These are phyloP conservation scores for Escarpia spicata DNA, from an alignment of 2,888 invertebrate species.

Conservation along the genomic window DNA sequence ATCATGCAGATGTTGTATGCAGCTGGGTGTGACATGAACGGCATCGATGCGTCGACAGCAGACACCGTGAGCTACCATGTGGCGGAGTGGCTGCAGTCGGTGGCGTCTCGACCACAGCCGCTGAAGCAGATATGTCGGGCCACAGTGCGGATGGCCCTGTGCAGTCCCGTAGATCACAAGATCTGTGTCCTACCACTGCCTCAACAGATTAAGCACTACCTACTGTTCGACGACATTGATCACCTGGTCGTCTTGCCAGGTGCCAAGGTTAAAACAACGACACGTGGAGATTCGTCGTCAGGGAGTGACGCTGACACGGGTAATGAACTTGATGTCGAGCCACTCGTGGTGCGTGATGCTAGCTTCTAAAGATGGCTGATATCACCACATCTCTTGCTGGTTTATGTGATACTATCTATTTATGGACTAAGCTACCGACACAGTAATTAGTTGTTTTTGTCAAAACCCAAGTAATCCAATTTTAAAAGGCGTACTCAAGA, in stretches of 20 bases:
- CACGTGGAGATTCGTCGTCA: neutral
- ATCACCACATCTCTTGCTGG: neutral
- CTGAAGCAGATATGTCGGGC: conserved; percentile 24
- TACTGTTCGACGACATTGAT: neutral
- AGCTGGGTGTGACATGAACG: conserved; percentile 36
- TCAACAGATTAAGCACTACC: neutral
- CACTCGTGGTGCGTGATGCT: neutral
- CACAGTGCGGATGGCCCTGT: neutral
- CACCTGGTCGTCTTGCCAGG: conserved; percentile 12
- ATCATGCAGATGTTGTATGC: conserved; percentile 39
- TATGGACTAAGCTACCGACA: neutral
- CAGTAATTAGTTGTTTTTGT: neutral
- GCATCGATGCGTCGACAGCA: conserved; percentile 30
- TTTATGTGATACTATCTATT: neutral
- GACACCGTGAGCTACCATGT: conserved; percentile 26
- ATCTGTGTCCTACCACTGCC: neutral
- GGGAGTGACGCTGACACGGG: neutral
- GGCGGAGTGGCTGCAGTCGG: conserved; percentile 32
- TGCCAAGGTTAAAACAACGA: neutral
- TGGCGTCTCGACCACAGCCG: conserved; percentile 28
- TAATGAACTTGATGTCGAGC: neutral
- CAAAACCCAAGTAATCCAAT: neutral
- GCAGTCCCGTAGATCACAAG: neutral
- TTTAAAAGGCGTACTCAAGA: neutral
- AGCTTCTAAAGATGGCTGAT: neutral